Percentiles rank a stretch among this genome's conserved stretches.
Evolutionary conservation across 2,113 vertebrate genomes (phyloP).

Genomic region (Epinephelus cyanopodus): DNA sequence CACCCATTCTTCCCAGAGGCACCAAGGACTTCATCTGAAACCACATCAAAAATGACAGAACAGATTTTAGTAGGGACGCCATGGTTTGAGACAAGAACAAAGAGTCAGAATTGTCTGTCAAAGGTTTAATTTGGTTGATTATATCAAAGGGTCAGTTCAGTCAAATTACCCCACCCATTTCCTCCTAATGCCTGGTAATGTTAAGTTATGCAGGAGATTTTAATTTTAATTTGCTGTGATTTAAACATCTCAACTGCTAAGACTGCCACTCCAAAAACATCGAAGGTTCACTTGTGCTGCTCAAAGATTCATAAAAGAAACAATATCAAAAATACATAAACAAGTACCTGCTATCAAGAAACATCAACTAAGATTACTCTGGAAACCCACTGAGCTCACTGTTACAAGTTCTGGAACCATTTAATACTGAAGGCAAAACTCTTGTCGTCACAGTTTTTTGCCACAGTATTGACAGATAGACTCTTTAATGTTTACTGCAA

Average conservation of each 20-base stretch:
- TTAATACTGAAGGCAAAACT: neutral
- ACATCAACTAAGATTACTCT: neutral
- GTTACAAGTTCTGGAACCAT: neutral
- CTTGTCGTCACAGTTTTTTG: neutral
- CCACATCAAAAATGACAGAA: neutral
- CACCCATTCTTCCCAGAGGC: slow-evolving; percentile 86
- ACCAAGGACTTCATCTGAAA: slow-evolving; percentile 83
- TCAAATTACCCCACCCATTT: neutral
- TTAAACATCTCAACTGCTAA: neutral
- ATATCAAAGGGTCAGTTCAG: neutral
- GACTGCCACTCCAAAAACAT: no score
- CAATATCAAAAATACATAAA: neutral
- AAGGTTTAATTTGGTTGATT: neutral
- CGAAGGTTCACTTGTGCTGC: neutral
- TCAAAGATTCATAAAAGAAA: neutral
- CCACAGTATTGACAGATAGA: no score
- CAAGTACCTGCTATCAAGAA: neutral
- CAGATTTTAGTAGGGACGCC: neutral
- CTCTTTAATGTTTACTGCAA: no score
- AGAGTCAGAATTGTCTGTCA: neutral
- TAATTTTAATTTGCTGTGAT: neutral
- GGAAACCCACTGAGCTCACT: neutral
- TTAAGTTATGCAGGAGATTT: neutral
- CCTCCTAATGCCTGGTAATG: neutral
- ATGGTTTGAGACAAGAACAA: neutral